Conservation (phyloP, 1,140 invertebrate genomes). For the Triops longicaudatus region DNA sequence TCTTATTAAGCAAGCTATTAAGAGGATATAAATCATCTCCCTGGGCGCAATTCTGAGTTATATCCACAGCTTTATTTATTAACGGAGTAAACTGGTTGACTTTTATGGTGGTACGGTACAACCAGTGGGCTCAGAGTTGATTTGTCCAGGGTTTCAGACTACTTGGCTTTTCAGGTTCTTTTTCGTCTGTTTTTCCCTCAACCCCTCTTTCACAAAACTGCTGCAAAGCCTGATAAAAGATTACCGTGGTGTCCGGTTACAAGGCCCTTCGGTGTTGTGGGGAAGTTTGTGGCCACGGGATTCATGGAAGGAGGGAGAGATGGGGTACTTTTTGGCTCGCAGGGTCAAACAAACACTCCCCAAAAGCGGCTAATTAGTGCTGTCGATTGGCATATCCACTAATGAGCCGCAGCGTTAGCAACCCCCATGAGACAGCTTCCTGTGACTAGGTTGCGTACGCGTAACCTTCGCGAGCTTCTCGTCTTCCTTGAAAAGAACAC, state of each 20-base stretch:
- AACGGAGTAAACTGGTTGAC: not conserved
- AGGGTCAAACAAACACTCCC: constrained; percentile 6
- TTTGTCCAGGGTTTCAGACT: not conserved
- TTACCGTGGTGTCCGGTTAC: not conserved
- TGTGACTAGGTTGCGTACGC: not conserved
- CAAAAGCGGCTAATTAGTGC: constrained; percentile 9
- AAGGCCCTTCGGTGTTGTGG: not conserved
- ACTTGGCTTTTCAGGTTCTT: no score
- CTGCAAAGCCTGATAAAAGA: constrained; percentile 1
- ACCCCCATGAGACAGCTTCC: not conserved
- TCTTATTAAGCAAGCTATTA: not conserved
- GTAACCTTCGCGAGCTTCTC: not conserved
- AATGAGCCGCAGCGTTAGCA: constrained; percentile 6
- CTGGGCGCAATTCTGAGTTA: not conserved
- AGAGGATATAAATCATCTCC: not conserved
- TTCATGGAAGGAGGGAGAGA: not conserved
- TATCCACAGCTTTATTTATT: not conserved
- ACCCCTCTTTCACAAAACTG: not conserved
- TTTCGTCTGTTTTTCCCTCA: not conserved
- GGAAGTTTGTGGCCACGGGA: not conserved
- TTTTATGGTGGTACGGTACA: not conserved
- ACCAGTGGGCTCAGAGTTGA: not conserved
- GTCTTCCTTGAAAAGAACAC: not conserved
- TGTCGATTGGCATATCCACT: constrained; percentile 6
- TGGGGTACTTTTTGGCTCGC: not conserved